A percentile compares a stretch with the other conserved stretches of the same genome.
Conservation (phyloP, 2,888 invertebrate genomes). For the Hedychridium roseum region DNA sequence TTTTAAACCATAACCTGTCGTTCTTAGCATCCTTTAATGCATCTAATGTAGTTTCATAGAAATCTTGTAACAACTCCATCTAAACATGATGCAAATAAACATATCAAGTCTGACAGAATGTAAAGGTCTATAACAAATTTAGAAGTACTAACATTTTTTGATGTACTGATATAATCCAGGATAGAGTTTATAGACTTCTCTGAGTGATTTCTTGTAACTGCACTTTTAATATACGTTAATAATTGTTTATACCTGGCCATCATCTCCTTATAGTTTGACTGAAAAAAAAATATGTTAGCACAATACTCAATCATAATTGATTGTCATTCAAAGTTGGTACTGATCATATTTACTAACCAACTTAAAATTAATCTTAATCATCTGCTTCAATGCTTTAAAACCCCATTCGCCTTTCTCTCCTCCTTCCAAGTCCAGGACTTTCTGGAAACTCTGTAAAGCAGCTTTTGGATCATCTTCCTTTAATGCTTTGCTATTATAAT, state of each 20-base stretch:
- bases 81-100: conserved; percentile 57
- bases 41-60: conserved; percentile 96
- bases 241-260: conserved; percentile 95
- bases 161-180: conserved; percentile 98
- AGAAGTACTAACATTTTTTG: conserved; percentile 86
- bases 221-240: conserved; percentile 97
- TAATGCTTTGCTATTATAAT: conserved; percentile 97
- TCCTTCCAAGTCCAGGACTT: conserved; percentile 95
- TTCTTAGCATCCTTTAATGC: conserved; percentile 98
- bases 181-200: conserved; percentile 99
- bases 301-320: background rate
- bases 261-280: conserved; percentile 95
- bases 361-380: conserved; percentile 99
- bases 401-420: conserved; percentile 99
- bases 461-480: conserved; percentile 96
- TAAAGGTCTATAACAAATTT: conserved; percentile 5
- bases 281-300: conserved; percentile 38
- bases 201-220: conserved; percentile 98
- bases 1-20: conserved; percentile 99
- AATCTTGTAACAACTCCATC: conserved; percentile 98
- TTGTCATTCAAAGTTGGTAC: background rate
- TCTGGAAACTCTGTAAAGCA: conserved; percentile 92
- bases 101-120: background rate
- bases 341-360: conserved; percentile 70
- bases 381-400: conserved; percentile 98